Evolutionary conservation across 2,797 vertebrate genomes (phyloP).

Genomic region (Limosa lapponica): DNA sequence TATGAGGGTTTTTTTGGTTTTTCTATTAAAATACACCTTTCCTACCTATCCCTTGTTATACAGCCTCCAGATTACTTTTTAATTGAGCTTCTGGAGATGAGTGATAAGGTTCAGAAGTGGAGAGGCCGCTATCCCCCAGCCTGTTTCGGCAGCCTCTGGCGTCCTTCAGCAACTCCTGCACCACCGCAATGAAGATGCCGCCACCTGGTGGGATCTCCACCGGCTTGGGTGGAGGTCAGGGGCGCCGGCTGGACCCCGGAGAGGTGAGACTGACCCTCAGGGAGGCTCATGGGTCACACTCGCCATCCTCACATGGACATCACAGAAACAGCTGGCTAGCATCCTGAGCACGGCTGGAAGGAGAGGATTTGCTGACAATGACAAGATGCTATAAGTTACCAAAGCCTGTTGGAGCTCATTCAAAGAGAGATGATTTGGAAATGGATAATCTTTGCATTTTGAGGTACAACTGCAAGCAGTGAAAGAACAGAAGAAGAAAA

Average conservation of each 20-base stretch:
- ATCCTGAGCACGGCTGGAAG: neutral
- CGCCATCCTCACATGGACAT: fast-evolving
- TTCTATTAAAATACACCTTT: neutral
- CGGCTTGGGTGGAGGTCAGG: neutral
- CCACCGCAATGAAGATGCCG: slow-evolving; percentile 53
- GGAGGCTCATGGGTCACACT: neutral
- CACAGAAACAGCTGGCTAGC: neutral
- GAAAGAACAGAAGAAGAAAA: neutral
- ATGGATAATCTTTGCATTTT: neutral
- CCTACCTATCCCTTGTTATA: neutral
- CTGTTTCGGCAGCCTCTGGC: neutral
- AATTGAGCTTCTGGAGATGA: neutral
- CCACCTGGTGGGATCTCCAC: slow-evolving; percentile 59
- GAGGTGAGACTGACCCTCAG: neutral
- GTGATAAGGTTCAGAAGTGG: fast-evolving
- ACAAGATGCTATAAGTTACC: neutral
- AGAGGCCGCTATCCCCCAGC: neutral
- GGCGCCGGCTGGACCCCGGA: neutral
- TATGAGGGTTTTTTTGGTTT: fast-evolving
- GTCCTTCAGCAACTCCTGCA: neutral
- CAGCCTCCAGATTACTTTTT: neutral
- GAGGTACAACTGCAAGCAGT: neutral
- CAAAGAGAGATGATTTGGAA: neutral
- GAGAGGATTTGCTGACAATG: neutral
- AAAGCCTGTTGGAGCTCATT: neutral